A percentile compares a stretch with the other conserved stretches of the same genome.
phyloP scores from a whole-genome alignment of 1,140 invertebrate genomes.

The Hesperophylax magnus region DNA sequence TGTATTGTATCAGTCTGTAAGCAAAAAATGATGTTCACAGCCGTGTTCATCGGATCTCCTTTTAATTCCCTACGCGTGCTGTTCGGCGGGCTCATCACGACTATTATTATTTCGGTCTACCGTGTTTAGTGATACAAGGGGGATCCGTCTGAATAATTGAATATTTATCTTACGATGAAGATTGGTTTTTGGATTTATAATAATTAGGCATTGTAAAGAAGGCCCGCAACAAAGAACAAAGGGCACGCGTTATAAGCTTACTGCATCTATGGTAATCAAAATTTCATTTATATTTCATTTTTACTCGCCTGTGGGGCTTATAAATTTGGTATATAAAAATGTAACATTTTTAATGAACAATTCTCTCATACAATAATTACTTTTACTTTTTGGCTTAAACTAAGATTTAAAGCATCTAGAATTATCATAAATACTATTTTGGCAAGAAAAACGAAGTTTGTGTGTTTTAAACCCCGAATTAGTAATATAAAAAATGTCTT shows the following conservation, averaged over 20 bases:
- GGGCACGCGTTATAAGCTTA: neutral
- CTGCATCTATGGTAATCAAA: too few species aligned
- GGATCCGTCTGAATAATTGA: conserved; percentile 51
- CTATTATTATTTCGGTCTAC: neutral
- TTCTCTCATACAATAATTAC: too few species aligned
- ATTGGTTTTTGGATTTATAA: conserved; percentile 25
- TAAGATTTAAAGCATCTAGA: too few species aligned
- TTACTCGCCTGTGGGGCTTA: too few species aligned
- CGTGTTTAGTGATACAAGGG: conserved; percentile 20
- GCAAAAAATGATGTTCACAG: conserved; percentile 47
- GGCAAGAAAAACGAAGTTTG: too few species aligned
- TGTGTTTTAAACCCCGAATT: too few species aligned
- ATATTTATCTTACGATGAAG: conserved; percentile 41
- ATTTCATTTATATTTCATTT: too few species aligned
- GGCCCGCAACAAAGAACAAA: conserved; percentile 10
- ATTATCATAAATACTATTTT: too few species aligned
- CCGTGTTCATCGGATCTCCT: conserved; percentile 49
- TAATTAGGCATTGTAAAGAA: neutral
- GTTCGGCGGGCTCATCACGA: neutral
- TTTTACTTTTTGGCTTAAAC: too few species aligned
- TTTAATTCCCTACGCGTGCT: conserved; percentile 55
- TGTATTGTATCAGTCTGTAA: conserved; percentile 35
- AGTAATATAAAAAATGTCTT: too few species aligned
- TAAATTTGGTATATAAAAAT: too few species aligned
- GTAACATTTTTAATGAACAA: too few species aligned